Base-by-base conservation (phyloP, 2,888 invertebrate genomes). In the Pelosia muscerda region DNA sequence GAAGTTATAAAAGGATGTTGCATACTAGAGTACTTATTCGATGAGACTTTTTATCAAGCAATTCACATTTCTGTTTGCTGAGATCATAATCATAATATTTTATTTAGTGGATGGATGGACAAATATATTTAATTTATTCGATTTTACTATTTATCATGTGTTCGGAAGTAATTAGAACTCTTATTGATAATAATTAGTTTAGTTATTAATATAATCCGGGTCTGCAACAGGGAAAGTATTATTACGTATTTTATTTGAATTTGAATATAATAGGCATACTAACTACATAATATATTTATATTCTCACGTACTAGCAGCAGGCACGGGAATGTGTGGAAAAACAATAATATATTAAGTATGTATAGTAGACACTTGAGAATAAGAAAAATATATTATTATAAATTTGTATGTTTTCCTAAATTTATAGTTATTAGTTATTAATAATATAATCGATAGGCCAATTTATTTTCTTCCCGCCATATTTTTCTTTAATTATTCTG, bases 21-120 rank as follows among this genome's bases (percentile, higher is more conserved):
- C 49, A n/a, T 49, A 49, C 49, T 49, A n/a, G 13, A 49, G 49
- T 49, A 49, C 49, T 49, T 49, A 49, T n/a, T n/a, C 6, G 49
- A 49, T 49, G n/a, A 49, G 49, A 49, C 42, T 5, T n/a, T 49
- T 49, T 49, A n/a, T 49, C 49, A n/a, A 49, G 49, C 49, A 49
- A n/a, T 42, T 49, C 49, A 49, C n/a, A 49, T 9, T 49, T n/a
- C 6, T 9, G n/a, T 9, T 9, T 49, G n/a, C 49, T n/a, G 49
- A 49, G 49, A 49, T 8, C n/a, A n/a, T n/a, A n/a, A n/a, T n/a
- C n/a, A n/a, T n/a, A n/a, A n/a, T n/a, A n/a, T n/a, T n/a, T n/a
- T n/a, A n/a, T n/a, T n/a, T n/a, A n/a, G n/a, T n/a, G n/a, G n/a
- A n/a, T n/a, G n/a, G n/a, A n/a, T n/a, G n/a, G n/a, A n/a, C n/a